A percentile compares a stretch with the other conserved stretches of the same genome.
Evolutionary conservation across 1,140 invertebrate genomes (phyloP).

Genomic region (Protaetia brevitarsis): DNA sequence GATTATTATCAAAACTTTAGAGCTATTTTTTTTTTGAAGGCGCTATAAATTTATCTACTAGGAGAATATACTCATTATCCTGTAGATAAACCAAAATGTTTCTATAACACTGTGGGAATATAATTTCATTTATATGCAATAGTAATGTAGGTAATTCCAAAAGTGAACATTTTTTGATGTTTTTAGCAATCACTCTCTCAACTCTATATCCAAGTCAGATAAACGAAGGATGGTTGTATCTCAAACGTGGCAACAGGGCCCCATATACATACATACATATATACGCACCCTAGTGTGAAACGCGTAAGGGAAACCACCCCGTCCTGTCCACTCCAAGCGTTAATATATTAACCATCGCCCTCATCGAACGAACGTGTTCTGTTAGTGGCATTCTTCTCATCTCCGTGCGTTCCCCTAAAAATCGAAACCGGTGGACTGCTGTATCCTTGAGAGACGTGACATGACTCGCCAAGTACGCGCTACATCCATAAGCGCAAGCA

Average conservation of each 20-base stretch:
- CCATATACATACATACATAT: neutral
- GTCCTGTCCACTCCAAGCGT: conserved; percentile 12
- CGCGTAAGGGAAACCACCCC: conserved; percentile 1
- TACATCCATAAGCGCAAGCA: too few species aligned
- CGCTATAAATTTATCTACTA: too few species aligned
- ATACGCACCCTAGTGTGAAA: neutral
- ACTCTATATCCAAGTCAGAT: too few species aligned
- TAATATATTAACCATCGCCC: conserved; percentile 11
- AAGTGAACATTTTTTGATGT: too few species aligned
- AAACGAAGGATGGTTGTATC: neutral
- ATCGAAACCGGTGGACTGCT: neutral
- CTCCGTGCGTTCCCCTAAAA: neutral
- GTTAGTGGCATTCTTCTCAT: neutral
- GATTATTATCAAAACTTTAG: too few species aligned
- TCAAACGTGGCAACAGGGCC: neutral
- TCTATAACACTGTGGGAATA: too few species aligned
- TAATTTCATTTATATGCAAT: too few species aligned
- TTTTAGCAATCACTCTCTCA: too few species aligned
- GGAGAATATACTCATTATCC: too few species aligned
- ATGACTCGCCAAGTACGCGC: neutral
- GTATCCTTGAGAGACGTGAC: conserved; percentile 2
- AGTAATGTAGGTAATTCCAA: too few species aligned
- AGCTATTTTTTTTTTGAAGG: too few species aligned
- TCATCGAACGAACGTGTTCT: neutral
- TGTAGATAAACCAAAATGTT: too few species aligned